Evolutionary conservation across 2,113 vertebrate genomes (phyloP).

Genomic region (Phalacrocorax aristotelis): DNA sequence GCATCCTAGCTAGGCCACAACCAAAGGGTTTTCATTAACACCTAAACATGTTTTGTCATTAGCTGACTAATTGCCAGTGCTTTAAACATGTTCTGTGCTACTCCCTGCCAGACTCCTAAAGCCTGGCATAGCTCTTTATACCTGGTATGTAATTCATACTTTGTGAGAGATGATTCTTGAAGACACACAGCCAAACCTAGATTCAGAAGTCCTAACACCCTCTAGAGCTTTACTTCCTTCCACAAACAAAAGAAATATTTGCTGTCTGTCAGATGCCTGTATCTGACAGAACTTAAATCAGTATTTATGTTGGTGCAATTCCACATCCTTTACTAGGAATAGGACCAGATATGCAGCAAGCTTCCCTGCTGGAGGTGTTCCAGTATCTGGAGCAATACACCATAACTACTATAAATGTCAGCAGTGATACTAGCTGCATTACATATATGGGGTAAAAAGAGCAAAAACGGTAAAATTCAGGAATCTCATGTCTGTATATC

Average conservation of each 20-base stretch:
- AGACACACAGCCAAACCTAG: neutral
- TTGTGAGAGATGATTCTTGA: neutral
- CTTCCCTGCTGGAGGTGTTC: conserved; percentile 37
- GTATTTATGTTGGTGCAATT: conserved; percentile 1
- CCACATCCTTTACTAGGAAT: neutral
- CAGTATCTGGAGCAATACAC: conserved; percentile 19
- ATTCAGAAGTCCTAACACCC: neutral
- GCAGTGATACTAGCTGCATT: neutral
- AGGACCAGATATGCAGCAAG: conserved; percentile 30
- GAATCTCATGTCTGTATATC: neutral
- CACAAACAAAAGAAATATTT: neutral
- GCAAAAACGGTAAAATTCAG: neutral
- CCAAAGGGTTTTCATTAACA: neutral
- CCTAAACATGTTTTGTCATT: neutral
- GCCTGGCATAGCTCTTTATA: neutral
- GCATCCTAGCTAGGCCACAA: neutral
- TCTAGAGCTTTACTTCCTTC: neutral
- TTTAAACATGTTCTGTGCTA: neutral
- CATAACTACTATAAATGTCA: neutral
- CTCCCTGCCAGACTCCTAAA: neutral
- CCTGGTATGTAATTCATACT: neutral
- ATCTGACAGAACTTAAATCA: conserved; percentile 12
- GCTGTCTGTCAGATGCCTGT: neutral
- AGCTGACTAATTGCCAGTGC: neutral
- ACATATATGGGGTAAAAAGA: neutral